Evolutionary conservation across 1,140 invertebrate species (phyloP).

Genomic region (Brachionus angularis): DNA sequence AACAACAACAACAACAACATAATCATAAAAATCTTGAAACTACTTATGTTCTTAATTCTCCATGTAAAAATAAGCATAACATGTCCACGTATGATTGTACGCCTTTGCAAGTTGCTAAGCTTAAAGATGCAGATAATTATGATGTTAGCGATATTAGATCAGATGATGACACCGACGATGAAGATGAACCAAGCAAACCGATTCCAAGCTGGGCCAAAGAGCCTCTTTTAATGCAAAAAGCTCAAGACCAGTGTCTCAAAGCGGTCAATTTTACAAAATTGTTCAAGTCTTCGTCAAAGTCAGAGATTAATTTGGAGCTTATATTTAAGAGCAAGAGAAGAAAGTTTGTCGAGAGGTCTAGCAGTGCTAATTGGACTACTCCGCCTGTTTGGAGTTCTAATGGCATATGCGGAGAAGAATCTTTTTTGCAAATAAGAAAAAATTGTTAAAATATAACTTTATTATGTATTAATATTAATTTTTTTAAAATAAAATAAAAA

Average conservation of each 20-base stretch:
- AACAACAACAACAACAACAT: neutral
- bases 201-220: constrained; percentile 47
- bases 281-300: constrained; percentile 4
- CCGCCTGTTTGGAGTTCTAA: constrained; percentile 19
- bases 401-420: constrained; percentile 34
- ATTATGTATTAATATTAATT: too few relatives aligned
- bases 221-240: constrained; percentile 45
- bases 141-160: constrained; percentile 48
- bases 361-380: constrained; percentile 29
- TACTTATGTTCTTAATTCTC: constrained; percentile 21
- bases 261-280: constrained; percentile 26
- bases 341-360: constrained; percentile 31
- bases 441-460: constrained; percentile 12
- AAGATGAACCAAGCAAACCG: constrained; percentile 46
- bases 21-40: neutral
- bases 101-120: constrained; percentile 8
- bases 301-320: constrained; percentile 15
- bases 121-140: constrained; percentile 46
- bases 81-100: constrained; percentile 23
- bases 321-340: constrained; percentile 31
- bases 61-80: neutral
- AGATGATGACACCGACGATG: constrained; percentile 48
- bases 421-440: constrained; percentile 40
- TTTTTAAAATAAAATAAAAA: neutral
- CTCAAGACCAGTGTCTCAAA: constrained; percentile 27